Evolutionary conservation across 2,888 invertebrate genomes (phyloP).

Genomic region (Platypus cylindrus): DNA sequence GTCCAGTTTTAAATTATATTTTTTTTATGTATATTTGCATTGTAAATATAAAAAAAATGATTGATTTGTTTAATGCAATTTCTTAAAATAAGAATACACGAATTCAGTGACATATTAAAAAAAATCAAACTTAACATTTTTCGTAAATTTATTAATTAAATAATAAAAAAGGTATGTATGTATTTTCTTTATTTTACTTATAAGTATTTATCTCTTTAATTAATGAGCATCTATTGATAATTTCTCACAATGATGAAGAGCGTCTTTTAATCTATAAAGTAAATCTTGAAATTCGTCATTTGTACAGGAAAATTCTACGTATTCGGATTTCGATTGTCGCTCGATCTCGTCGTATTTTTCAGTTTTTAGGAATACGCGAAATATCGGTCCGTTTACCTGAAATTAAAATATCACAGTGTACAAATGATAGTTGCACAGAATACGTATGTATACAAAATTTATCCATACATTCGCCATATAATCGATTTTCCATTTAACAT

Average conservation of each 20-base stretch:
- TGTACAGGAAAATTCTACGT: conserved; percentile 47
- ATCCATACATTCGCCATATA: conserved; percentile 31
- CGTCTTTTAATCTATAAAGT: conserved; percentile 53
- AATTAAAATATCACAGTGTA: no score
- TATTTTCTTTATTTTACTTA: not conserved
- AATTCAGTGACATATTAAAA: no score
- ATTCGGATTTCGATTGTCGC: conserved; percentile 32
- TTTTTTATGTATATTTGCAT: no score
- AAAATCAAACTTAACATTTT: no score
- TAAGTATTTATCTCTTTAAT: not conserved
- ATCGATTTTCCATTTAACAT: conserved; percentile 50
- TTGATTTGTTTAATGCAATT: no score
- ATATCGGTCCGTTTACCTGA: conserved; percentile 33
- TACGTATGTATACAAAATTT: no score
- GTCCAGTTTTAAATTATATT: no score
- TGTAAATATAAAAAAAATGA: no score
- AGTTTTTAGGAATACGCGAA: conserved; percentile 28
- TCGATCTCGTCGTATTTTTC: conserved; percentile 31
- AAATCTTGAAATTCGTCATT: conserved; percentile 52
- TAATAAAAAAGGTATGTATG: not conserved
- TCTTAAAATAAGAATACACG: no score
- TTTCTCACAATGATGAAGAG: conserved; percentile 42
- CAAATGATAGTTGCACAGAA: no score
- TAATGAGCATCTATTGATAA: conserved; percentile 6
- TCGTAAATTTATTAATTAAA: no score